Conservation (phyloP, 2,888 invertebrate species). For the Drosophila sordidula region DNA sequence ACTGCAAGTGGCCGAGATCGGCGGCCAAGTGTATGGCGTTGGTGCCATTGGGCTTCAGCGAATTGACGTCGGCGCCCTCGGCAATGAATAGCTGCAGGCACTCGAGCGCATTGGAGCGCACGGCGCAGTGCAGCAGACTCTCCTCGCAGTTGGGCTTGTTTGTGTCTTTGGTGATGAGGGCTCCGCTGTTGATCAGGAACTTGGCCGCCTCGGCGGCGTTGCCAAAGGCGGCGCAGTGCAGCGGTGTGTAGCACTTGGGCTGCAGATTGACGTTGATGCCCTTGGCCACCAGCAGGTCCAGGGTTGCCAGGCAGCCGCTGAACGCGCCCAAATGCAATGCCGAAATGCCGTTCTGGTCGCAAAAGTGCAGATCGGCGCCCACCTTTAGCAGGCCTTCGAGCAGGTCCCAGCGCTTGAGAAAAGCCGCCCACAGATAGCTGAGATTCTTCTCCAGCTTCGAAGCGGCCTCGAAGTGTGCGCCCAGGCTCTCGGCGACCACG, state of each 20-base stretch:
- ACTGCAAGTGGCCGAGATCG: constrained; percentile 91
- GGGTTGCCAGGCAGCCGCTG: constrained; percentile 90
- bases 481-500: constrained; percentile 87
- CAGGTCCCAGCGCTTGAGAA: constrained; percentile 89
- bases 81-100: constrained; percentile 91
- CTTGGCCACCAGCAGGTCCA: constrained; percentile 89
- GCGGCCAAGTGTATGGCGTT: constrained; percentile 93
- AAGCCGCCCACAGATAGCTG: constrained; percentile 90
- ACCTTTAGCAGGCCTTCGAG: constrained; percentile 88
- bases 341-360: constrained; percentile 90
- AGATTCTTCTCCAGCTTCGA: constrained; percentile 90
- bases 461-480: constrained; percentile 86
- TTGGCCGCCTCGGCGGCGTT: constrained; percentile 93
- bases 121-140: constrained; percentile 93
- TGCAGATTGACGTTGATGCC: constrained; percentile 90
- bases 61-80: constrained; percentile 91
- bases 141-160: constrained; percentile 90
- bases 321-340: constrained; percentile 92
- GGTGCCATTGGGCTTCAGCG: constrained; percentile 90
- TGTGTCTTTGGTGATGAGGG: constrained; percentile 89
- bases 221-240: constrained; percentile 96
- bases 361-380: constrained; percentile 90
- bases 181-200: constrained; percentile 90
- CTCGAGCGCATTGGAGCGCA: constrained; percentile 92
- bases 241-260: constrained; percentile 91